These are phyloP conservation scores for Capromys pilorides DNA, from an alignment of 2,797 vertebrate species.

Conservation along the genomic window DNA sequence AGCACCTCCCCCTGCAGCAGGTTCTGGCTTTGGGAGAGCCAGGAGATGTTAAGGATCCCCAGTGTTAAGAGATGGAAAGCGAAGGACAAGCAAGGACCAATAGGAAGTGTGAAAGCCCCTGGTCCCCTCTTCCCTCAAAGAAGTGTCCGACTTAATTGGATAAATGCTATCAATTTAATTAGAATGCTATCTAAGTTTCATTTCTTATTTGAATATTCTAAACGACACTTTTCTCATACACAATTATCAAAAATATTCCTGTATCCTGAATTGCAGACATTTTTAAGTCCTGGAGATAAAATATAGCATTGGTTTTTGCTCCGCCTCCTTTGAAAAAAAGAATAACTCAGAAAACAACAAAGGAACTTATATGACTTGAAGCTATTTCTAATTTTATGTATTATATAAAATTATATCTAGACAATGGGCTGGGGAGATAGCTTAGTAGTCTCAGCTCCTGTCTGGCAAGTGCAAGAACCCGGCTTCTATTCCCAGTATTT, in stretches of 20 bases:
- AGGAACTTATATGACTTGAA: neutral
- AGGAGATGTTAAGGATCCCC: neutral
- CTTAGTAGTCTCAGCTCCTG: too few relatives aligned
- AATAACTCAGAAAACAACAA: neutral
- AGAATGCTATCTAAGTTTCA: neutral
- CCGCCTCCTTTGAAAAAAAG: constrained; percentile 21
- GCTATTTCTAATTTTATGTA: neutral
- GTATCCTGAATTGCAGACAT: neutral
- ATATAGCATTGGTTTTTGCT: neutral
- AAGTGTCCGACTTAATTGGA: neutral
- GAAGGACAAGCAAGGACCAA: neutral
- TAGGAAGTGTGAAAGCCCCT: neutral
- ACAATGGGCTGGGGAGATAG: too few relatives aligned
- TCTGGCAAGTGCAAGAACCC: too few relatives aligned
- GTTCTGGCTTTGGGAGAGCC: too few relatives aligned
- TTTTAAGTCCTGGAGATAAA: neutral
- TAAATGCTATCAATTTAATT: neutral
- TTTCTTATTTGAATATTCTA: constrained; percentile 27
- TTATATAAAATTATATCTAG: neutral
- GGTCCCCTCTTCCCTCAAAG: neutral
- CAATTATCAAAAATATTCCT: neutral
- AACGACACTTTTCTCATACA: neutral
- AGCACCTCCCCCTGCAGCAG: neutral
- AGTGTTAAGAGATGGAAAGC: neutral
- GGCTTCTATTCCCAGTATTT: too few relatives aligned